phyloP scores from a whole-genome alignment of 2,113 vertebrate species.

The Cynocephalus volans region DNA sequence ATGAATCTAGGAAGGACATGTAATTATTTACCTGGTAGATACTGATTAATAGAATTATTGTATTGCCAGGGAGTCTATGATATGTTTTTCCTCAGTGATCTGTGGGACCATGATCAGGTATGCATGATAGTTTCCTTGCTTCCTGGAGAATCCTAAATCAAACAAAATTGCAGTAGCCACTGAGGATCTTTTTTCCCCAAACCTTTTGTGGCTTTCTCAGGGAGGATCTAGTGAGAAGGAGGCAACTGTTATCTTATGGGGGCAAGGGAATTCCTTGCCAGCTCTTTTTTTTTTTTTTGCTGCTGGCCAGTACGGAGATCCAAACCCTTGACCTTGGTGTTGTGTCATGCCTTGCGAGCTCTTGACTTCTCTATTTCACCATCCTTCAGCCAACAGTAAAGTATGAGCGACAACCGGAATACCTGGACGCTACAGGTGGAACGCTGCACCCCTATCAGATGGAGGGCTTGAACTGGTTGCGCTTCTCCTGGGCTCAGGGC shows the following conservation, averaged over 20 bases:
- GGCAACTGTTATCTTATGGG: background rate
- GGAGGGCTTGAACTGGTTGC: constrained; percentile 98
- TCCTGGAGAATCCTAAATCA: background rate
- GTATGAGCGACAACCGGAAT: constrained; percentile 97
- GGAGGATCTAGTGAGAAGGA: background rate
- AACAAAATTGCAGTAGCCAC: background rate
- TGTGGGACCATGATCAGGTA: background rate
- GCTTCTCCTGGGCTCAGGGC: constrained; percentile 99
- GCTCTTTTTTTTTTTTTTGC: background rate
- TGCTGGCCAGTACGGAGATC: too few relatives aligned
- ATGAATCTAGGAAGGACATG: background rate
- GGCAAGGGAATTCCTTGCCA: background rate
- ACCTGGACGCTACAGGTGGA: constrained; percentile 95
- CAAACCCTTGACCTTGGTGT: too few relatives aligned
- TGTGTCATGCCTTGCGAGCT: background rate
- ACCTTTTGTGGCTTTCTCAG: background rate
- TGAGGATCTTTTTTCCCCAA: background rate
- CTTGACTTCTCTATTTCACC: constrained; percentile 41
- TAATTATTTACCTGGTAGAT: background rate
- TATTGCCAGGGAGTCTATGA: background rate
- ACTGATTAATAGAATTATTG: background rate
- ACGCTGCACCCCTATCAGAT: constrained; percentile 98
- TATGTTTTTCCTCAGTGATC: background rate
- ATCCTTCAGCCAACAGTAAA: constrained; percentile 95
- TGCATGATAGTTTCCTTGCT: background rate